Evolutionary conservation across 2,797 vertebrate genomes (phyloP).

Genomic region (Petrocephalus sullivani): DNA sequence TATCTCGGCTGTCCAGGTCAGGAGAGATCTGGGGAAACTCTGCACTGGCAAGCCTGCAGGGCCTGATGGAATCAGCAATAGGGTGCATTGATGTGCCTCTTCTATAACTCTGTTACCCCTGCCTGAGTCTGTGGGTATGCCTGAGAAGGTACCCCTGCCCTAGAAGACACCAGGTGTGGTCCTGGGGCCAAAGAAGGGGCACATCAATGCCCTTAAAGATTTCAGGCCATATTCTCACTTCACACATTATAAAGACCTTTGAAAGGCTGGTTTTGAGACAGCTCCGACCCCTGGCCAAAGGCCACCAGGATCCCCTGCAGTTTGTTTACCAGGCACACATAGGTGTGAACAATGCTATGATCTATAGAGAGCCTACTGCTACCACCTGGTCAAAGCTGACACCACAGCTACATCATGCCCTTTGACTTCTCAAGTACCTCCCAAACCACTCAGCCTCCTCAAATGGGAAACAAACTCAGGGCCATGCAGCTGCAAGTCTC

Average conservation of each 20-base stretch:
- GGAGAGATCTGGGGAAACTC: neutral
- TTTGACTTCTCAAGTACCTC: too few relatives aligned
- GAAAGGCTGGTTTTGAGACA: neutral
- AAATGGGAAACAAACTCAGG: neutral
- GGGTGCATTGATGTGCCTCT: neutral
- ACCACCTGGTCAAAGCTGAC: neutral
- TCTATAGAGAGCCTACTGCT: neutral
- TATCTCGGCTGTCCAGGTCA: neutral
- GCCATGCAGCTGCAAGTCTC: too few relatives aligned
- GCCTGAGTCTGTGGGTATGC: neutral
- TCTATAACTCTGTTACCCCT: neutral
- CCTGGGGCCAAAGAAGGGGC: neutral
- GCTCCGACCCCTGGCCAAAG: neutral
- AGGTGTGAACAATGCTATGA: neutral
- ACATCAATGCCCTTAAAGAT: neutral
- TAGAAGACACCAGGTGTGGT: neutral
- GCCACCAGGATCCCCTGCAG: neutral
- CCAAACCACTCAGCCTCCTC: neutral
- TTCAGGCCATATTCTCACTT: neutral
- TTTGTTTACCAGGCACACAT: neutral
- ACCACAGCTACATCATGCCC: neutral
- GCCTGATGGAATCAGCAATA: neutral
- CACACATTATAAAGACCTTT: neutral
- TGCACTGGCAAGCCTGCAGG: neutral
- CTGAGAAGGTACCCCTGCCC: neutral